Evolutionary conservation across 2,888 invertebrate species (phyloP), one percentile per base, ranked within the genome.

Genomic region (Limenitis camilla): DNA sequence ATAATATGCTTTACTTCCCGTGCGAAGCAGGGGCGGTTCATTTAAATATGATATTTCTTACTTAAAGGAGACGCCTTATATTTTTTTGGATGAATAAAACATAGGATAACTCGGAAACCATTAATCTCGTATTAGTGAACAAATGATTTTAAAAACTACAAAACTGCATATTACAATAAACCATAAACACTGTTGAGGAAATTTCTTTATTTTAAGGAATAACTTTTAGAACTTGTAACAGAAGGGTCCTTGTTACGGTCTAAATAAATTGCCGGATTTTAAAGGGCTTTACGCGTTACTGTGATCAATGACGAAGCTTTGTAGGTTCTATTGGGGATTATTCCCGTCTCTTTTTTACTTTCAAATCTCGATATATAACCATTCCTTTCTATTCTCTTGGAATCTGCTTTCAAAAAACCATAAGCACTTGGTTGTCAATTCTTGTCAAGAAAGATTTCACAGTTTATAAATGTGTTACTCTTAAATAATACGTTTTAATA

Each of bases 221-320:
- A 42, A 50, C 35, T 40, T 43, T 50, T 46, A 47, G 39, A 45
- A 40, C 40, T 39, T n/a, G 32, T 49, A 7, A 36, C 46, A 40
- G 28, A 32, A 52, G 46, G 61, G 73, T 74, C 76, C 76, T 81
- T 77, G 73, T 74, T 73, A 68, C 72, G 63, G 68, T 76, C 78
- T 77, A 78, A 81, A 84, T 82, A 84, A 83, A 84, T 85, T 82
- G 82, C 73, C 66, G 81, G 83, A 81, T 81, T 84, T 81, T 79
- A 77, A 72, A 76, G 78, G 76, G 82, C 81, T 83, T 84, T 81
- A 72, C 81, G 79, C 78, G 74, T 79, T 78, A 72, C 79, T 70
- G 79, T 84, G 83, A 84, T 84, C 82, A 81, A 83, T 84, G 82
- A 65, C 72, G 67, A 72, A 76, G 80, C 82, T 80, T 80, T 73